Conservation (phyloP, 2,797 vertebrate species). For the Diplodus sargus region DNA sequence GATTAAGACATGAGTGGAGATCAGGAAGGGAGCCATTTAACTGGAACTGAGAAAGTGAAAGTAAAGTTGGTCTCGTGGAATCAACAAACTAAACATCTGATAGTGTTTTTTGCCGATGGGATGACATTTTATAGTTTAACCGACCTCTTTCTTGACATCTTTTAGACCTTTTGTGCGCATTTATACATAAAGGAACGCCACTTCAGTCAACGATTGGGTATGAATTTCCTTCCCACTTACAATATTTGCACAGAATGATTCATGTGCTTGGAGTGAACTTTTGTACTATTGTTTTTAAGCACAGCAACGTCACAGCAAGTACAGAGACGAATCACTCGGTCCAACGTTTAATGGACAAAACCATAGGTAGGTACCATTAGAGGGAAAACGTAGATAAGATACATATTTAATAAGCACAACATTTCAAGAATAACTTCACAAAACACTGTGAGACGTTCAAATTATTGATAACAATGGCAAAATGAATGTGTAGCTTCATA, state of each 20-base stretch:
- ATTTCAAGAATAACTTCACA: not conserved
- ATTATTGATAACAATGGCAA: not conserved
- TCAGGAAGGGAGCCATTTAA: not conserved
- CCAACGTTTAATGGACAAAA: not conserved
- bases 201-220: not conserved
- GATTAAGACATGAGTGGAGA: slow-evolving; percentile 15
- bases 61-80: not conserved
- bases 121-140: not conserved
- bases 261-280: not conserved
- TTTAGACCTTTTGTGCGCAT: not conserved
- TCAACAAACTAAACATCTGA: slow-evolving; percentile 2
- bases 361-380: not conserved
- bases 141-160: not conserved
- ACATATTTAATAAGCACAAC: not conserved
- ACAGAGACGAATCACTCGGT: not conserved
- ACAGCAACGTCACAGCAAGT: slow-evolving; percentile 14
- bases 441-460: not conserved
- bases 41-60: slow-evolving; percentile 19
- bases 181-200: not conserved
- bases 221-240: not conserved
- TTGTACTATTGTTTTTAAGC: not conserved
- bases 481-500: not conserved
- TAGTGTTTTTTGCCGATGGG: not conserved
- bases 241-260: not conserved
- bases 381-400: not conserved